These are phyloP conservation scores for Lepus timidus DNA, from an alignment of 2,113 vertebrate genomes.

Conservation along the genomic window DNA sequence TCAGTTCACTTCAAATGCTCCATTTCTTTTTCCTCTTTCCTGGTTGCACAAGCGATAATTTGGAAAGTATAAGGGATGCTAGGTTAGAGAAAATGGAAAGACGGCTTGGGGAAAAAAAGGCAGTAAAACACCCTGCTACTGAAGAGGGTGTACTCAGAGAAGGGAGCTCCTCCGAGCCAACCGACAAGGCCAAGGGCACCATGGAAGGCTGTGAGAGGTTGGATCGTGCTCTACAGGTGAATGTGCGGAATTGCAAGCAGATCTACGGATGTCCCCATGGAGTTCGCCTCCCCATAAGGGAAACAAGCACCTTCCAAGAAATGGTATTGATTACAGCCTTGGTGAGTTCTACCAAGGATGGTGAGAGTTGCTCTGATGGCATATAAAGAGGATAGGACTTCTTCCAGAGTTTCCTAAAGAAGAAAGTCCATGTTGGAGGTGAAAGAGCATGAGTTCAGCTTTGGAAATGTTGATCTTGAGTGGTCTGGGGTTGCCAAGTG, in stretches of 20 bases:
- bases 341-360: not conserved
- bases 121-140: not conserved
- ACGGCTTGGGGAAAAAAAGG: not conserved
- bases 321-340: not conserved
- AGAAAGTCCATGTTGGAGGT: not conserved
- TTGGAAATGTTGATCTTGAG: not conserved
- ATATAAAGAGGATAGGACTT: not conserved
- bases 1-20: not conserved
- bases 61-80: not conserved
- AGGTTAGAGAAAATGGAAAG: no score
- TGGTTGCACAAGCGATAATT: not conserved
- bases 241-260: rapidly evolving
- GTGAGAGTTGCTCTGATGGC: not conserved
- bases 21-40: not conserved
- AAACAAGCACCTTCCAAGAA: not conserved
- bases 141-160: not conserved
- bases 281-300: no score
- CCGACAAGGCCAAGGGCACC: not conserved
- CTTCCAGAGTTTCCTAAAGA: not conserved
- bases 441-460: not conserved
- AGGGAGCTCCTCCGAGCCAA: not conserved
- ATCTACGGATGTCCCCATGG: not conserved
- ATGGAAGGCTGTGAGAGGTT: not conserved
- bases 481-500: not conserved
- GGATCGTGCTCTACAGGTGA: not conserved